A percentile compares a stretch with the other conserved stretches of the same genome.
Evolutionary conservation across 2,888 invertebrate genomes (phyloP).

Genomic region (Acrobasis suavella): DNA sequence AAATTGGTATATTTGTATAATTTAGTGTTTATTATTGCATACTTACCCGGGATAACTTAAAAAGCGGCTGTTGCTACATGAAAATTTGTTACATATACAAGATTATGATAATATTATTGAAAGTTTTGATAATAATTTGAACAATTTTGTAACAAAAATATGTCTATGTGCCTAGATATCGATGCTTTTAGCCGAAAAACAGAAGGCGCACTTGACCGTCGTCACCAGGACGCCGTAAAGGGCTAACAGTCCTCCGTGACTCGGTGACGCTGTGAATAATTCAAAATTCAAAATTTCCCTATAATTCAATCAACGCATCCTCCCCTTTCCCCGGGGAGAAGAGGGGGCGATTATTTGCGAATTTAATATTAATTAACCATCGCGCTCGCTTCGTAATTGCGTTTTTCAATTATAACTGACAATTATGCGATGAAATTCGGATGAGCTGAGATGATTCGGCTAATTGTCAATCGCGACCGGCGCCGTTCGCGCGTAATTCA

Average conservation of each 20-base stretch:
- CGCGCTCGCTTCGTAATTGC: conserved; percentile 74
- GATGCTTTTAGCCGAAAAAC: conserved; percentile 15
- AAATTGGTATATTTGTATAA: too few relatives aligned
- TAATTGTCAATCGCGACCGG: conserved; percentile 61
- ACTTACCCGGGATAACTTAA: too few relatives aligned
- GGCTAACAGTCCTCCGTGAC: conserved; percentile 55
- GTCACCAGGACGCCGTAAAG: conserved; percentile 58
- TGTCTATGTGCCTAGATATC: too few relatives aligned
- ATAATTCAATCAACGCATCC: conserved; percentile 76
- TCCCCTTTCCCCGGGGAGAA: conserved; percentile 56
- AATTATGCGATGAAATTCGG: conserved; percentile 75
- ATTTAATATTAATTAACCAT: conserved; percentile 83
- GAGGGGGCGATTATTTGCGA: conserved; percentile 77
- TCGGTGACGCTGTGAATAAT: conserved; percentile 62
- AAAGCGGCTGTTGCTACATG: too few relatives aligned
- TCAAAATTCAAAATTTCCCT: conserved; percentile 80
- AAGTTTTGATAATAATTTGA: too few relatives aligned
- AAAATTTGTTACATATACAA: too few relatives aligned
- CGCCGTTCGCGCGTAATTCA: conserved; percentile 30
- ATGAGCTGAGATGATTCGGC: conserved; percentile 63
- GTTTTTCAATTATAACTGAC: conserved; percentile 81
- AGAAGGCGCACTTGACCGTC: conserved; percentile 34
- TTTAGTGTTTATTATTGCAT: too few relatives aligned
- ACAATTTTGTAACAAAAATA: too few relatives aligned
- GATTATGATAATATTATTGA: too few relatives aligned